phyloP scores from a whole-genome alignment of 2,797 vertebrate species.

The Chaetodon trifasciatus region DNA sequence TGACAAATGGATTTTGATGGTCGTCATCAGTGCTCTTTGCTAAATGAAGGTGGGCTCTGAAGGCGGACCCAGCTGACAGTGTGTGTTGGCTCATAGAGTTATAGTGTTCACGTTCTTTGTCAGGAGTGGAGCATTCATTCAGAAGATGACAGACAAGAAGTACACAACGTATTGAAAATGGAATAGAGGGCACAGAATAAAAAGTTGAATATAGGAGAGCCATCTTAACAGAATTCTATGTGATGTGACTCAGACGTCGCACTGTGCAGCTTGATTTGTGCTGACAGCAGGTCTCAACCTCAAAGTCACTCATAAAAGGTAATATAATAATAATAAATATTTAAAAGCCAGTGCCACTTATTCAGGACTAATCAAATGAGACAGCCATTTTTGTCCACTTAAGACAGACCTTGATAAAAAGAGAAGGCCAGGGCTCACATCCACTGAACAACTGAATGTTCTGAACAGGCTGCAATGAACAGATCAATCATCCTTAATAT shows the following conservation, averaged over 20 bases:
- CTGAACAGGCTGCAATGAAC: not conserved
- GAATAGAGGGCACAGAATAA: not conserved
- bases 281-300: constrained; percentile 26
- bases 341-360: not conserved
- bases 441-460: constrained; percentile 3
- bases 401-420: not conserved
- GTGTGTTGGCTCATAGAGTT: too few species aligned
- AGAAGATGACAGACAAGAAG: too few species aligned
- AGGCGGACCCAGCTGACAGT: not conserved
- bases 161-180: not conserved
- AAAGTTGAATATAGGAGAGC: not conserved
- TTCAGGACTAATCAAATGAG: constrained; percentile 22
- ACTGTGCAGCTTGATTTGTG: constrained; percentile 26
- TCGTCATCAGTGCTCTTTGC: not conserved
- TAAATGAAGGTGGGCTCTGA: not conserved
- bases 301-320: constrained; percentile 24
- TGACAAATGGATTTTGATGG: not conserved
- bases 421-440: not conserved
- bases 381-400: not conserved
- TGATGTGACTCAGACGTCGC: constrained; percentile 19
- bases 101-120: too few species aligned
- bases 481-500: not conserved
- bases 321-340: constrained; percentile 23
- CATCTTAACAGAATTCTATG: not conserved
- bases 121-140: too few species aligned